phyloP scores from a whole-genome alignment of 2,113 vertebrate genomes.

The Aptenodytes forsteri region DNA sequence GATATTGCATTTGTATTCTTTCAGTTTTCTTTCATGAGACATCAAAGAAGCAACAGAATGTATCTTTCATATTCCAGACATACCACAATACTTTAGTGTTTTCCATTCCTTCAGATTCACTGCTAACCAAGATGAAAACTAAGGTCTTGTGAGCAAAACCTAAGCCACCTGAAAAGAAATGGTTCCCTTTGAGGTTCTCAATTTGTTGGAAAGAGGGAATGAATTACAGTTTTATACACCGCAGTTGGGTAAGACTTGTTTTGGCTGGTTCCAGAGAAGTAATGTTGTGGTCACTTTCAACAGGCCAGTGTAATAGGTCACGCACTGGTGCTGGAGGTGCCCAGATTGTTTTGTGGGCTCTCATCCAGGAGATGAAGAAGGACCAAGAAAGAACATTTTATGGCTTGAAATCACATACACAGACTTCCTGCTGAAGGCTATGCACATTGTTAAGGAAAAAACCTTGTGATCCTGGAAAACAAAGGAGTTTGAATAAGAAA shows the following conservation, averaged over 20 bases:
- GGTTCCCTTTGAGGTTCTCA: neutral
- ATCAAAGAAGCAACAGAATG: conserved; percentile 28
- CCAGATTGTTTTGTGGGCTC: neutral
- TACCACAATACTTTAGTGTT: neutral
- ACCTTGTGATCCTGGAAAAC: neutral
- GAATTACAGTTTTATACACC: neutral
- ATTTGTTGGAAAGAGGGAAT: conserved; percentile 24
- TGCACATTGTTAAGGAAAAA: neutral
- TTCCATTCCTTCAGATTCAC: conserved; percentile 34
- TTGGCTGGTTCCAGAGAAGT: neutral
- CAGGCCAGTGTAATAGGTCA: neutral
- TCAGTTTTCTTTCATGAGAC: conserved; percentile 33
- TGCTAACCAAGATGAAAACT: conserved; percentile 61
- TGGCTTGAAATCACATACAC: neutral
- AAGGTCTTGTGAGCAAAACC: conserved; percentile 22
- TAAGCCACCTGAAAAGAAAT: conserved; percentile 25
- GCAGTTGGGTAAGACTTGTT: neutral
- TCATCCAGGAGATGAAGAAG: neutral
- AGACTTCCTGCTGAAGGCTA: neutral
- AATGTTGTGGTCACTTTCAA: neutral
- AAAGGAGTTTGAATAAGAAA: neutral
- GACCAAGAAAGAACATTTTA: neutral
- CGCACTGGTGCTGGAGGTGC: neutral
- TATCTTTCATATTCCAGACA: conserved; percentile 30
- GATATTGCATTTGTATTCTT: neutral